phyloP scores from a whole-genome alignment of 2,888 invertebrate genomes.

The Teleiodes luculella region DNA sequence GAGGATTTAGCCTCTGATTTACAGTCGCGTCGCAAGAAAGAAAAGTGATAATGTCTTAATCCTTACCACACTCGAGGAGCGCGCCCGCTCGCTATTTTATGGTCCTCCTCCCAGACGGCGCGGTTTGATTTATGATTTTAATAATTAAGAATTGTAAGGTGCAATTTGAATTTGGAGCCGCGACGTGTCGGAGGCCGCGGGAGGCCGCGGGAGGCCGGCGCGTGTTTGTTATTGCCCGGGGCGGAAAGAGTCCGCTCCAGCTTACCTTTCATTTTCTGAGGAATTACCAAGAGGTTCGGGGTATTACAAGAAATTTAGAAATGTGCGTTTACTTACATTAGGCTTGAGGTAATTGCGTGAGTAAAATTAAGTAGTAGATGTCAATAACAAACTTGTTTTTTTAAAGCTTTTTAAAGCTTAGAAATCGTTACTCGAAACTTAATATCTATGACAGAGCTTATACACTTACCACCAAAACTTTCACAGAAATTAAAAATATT shows the following conservation, averaged over 20 bases:
- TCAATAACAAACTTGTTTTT: constrained; percentile 3
- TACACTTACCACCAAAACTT: no score
- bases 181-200: constrained; percentile 52
- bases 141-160: constrained; percentile 79
- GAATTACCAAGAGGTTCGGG: constrained; percentile 60
- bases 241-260: constrained; percentile 64
- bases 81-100: constrained; percentile 63
- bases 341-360: constrained; percentile 6
- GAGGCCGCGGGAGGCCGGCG: constrained; percentile 64
- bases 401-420: not conserved
- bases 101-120: constrained; percentile 75
- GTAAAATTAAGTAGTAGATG: not conserved
- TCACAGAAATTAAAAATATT: no score
- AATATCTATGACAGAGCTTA: no score
- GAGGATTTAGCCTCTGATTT: constrained; percentile 78
- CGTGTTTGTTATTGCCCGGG: constrained; percentile 74
- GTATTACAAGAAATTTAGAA: constrained; percentile 52
- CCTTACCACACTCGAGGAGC: constrained; percentile 75
- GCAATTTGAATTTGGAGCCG: constrained; percentile 75
- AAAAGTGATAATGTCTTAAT: constrained; percentile 85
- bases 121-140: constrained; percentile 79
- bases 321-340: constrained; percentile 18
- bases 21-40: constrained; percentile 76
- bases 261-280: constrained; percentile 62
- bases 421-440: no score